phyloP scores from a whole-genome alignment of 2,113 vertebrate species.

The Agelaius tricolor region DNA sequence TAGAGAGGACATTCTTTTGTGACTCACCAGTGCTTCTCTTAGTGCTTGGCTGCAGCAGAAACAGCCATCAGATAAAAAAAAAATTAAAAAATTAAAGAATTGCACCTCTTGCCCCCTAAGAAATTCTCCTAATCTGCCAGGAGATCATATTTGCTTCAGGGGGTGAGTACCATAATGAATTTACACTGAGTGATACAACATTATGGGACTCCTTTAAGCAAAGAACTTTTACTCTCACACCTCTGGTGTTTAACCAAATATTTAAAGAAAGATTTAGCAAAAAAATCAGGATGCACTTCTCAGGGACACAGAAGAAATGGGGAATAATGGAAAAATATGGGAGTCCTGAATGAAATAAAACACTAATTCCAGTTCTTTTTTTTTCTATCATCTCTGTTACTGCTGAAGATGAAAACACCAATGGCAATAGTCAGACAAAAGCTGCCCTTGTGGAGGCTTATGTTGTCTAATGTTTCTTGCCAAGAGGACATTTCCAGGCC shows the following conservation, averaged over 20 bases:
- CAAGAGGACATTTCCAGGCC: constrained; percentile 20
- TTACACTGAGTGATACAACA: neutral
- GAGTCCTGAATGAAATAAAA: neutral
- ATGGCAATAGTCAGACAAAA: neutral
- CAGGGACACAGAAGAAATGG: neutral
- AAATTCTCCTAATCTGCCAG: neutral
- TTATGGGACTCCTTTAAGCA: neutral
- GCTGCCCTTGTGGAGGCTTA: neutral
- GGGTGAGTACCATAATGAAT: neutral
- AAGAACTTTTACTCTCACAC: neutral
- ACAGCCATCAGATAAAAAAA: neutral
- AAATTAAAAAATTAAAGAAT: neutral
- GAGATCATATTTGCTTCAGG: neutral
- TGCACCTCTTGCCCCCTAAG: neutral
- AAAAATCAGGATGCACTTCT: neutral
- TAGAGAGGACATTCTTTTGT: neutral
- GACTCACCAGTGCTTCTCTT: neutral
- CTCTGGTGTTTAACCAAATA: neutral
- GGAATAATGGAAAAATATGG: neutral
- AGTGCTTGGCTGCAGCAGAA: neutral
- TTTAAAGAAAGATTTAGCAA: neutral
- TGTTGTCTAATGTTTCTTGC: constrained; percentile 20
- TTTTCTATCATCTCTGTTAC: neutral
- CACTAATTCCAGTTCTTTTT: neutral
- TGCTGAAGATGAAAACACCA: neutral